These are phyloP conservation scores for Melinaea menophilus DNA, from an alignment of 2,888 invertebrate species.

Conservation along the genomic window DNA sequence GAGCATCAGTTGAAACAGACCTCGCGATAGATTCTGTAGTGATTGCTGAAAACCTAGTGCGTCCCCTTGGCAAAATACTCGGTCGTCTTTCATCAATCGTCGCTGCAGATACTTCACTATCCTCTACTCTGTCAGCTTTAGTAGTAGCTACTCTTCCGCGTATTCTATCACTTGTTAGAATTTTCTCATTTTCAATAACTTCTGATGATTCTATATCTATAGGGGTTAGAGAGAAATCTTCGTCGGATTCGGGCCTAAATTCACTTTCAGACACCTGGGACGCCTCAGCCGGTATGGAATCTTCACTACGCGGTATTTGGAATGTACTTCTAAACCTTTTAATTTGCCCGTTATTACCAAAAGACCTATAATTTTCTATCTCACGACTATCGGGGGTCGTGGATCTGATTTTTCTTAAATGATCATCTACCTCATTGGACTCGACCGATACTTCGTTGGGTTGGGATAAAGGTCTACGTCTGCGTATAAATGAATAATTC, in stretches of 20 bases:
- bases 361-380: slow-evolving; percentile 41
- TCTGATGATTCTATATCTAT: slow-evolving; percentile 59
- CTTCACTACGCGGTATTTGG: slow-evolving; percentile 45
- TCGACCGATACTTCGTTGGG: slow-evolving; percentile 66
- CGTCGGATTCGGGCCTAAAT: slow-evolving; percentile 62
- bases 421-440: slow-evolving; percentile 48
- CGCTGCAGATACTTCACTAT: slow-evolving; percentile 66
- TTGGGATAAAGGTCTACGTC: slow-evolving; percentile 59
- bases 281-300: slow-evolving; percentile 63
- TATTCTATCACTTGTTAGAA: slow-evolving; percentile 41
- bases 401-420: slow-evolving; percentile 64
- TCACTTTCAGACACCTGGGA: slow-evolving; percentile 58
- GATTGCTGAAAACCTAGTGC: slow-evolving; percentile 54
- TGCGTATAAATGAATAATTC: slow-evolving; percentile 69
- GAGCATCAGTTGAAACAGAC: slow-evolving; percentile 40
- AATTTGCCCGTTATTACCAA: slow-evolving; percentile 37
- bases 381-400: slow-evolving; percentile 73
- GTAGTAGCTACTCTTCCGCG: slow-evolving; percentile 48
- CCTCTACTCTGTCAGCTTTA: slow-evolving; percentile 46
- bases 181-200: slow-evolving; percentile 38
- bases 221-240: slow-evolving; percentile 75
- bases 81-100: slow-evolving; percentile 60
- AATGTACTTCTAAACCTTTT: slow-evolving; percentile 53
- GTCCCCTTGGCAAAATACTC: slow-evolving; percentile 55
- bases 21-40: slow-evolving; percentile 47